These are phyloP conservation scores for Sarcophaga rosellei DNA, from an alignment of 2,888 invertebrate genomes.

Conservation along the genomic window DNA sequence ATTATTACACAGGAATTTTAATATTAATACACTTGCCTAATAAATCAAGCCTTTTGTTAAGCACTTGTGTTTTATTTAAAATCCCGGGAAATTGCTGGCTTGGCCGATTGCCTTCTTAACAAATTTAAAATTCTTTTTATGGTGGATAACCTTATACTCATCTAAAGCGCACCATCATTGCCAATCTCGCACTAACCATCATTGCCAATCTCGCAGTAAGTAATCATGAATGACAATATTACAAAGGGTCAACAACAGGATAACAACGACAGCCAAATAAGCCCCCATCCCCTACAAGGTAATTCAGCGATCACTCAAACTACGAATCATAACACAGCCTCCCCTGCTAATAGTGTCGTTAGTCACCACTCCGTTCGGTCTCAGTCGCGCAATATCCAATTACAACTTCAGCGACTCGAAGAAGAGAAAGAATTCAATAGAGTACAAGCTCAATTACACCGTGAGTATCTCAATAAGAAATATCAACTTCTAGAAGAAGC, in stretches of 20 bases:
- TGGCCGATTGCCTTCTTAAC: slow-evolving; percentile 12
- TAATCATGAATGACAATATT: not conserved
- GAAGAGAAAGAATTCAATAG: slow-evolving; percentile 6
- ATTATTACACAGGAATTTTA: no score
- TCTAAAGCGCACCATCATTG: not conserved
- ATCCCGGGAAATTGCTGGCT: no score
- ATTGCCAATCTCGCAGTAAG: slow-evolving; percentile 20
- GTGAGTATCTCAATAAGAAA: slow-evolving; percentile 31
- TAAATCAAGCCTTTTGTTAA: no score
- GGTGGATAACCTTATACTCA: no score
- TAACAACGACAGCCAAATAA: slow-evolving; percentile 7
- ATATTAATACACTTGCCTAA: no score
- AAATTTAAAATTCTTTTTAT: slow-evolving; percentile 15
- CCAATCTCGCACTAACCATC: no score
- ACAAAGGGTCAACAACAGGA: slow-evolving; percentile 27
- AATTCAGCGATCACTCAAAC: slow-evolving; percentile 1
- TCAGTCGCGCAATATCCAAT: not conserved
- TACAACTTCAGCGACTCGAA: slow-evolving; percentile 8
- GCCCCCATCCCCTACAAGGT: not conserved
- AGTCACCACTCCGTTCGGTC: slow-evolving; percentile 2
- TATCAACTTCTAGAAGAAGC: slow-evolving; percentile 46
- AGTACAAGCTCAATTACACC: slow-evolving; percentile 7
- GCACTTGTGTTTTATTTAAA: no score
- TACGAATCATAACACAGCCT: not conserved
- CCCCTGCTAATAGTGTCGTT: not conserved